phyloP scores from a whole-genome alignment of 2,888 invertebrate genomes.

The Corythucha ciliata region DNA sequence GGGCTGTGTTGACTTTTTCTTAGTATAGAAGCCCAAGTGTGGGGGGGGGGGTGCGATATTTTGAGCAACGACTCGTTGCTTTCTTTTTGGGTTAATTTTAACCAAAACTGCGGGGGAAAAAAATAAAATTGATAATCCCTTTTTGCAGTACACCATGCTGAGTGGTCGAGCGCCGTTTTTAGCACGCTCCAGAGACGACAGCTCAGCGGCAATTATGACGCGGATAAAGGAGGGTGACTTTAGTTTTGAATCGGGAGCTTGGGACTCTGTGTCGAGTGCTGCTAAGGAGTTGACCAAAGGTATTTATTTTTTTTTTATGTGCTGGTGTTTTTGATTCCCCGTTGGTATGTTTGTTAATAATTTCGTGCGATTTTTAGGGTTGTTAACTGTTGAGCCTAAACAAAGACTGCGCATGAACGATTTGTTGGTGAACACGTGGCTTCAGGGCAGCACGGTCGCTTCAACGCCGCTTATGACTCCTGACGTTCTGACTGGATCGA shows the following conservation, averaged over 20 bases:
- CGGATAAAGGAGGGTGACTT: slow-evolving; percentile 71
- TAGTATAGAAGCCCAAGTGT: too few relatives aligned
- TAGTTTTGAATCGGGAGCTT: slow-evolving; percentile 59
- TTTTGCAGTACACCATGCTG: slow-evolving; percentile 63
- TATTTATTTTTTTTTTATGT: slow-evolving; percentile 12
- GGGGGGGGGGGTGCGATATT: too few relatives aligned
- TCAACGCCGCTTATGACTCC: slow-evolving; percentile 54
- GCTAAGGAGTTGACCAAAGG: slow-evolving; percentile 53
- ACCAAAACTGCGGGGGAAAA: too few relatives aligned
- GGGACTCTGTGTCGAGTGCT: slow-evolving; percentile 61
- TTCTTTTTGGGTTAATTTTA: too few relatives aligned
- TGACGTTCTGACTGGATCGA: slow-evolving; percentile 45
- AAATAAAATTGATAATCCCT: too few relatives aligned
- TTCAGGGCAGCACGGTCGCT: slow-evolving; percentile 44
- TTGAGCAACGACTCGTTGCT: too few relatives aligned
- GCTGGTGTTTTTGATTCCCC: neutral
- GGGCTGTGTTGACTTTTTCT: too few relatives aligned
- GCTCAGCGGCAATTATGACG: slow-evolving; percentile 65
- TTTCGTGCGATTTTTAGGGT: slow-evolving; percentile 43
- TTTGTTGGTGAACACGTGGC: slow-evolving; percentile 60
- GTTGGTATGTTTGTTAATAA: neutral
- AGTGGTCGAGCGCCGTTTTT: slow-evolving; percentile 84
- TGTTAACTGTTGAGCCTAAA: slow-evolving; percentile 69
- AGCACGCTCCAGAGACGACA: slow-evolving; percentile 57
- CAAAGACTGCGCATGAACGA: slow-evolving; percentile 59